Percentiles rank a stretch among this genome's conserved stretches.
Evolutionary conservation across 2,113 vertebrate species (phyloP).

Genomic region (Perognathus longimembris): DNA sequence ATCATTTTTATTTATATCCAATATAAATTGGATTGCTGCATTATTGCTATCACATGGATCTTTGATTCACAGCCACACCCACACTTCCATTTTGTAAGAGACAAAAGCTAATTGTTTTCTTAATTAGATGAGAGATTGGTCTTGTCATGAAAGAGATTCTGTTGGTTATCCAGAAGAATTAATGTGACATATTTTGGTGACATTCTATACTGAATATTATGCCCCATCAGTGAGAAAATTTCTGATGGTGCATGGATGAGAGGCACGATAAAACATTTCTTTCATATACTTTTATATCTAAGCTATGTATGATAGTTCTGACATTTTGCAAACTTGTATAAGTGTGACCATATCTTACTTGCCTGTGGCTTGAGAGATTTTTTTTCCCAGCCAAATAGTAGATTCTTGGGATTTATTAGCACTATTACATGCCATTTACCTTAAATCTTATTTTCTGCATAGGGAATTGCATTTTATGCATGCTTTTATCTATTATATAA

Average conservation of each 20-base stretch:
- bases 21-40: not conserved
- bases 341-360: not conserved
- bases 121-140: fast-evolving
- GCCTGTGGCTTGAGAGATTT: not conserved
- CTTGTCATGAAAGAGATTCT: not conserved
- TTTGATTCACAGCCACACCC: not conserved
- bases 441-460: not conserved
- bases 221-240: not conserved
- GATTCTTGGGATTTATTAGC: not conserved
- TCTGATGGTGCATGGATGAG: not conserved
- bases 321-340: not conserved
- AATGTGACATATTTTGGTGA: not conserved
- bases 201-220: not conserved
- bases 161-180: not conserved
- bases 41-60: not conserved
- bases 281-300: not conserved
- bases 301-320: not conserved
- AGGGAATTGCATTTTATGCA: not conserved
- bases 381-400: not conserved
- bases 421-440: not conserved
- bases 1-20: not conserved
- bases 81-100: not conserved
- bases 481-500: not conserved
- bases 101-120: not conserved
- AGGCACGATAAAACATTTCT: not conserved